Evolutionary conservation across 2,888 invertebrate species (phyloP), one percentile per base, ranked within the genome.

Genomic region (Harpagoxenus sublaevis): DNA sequence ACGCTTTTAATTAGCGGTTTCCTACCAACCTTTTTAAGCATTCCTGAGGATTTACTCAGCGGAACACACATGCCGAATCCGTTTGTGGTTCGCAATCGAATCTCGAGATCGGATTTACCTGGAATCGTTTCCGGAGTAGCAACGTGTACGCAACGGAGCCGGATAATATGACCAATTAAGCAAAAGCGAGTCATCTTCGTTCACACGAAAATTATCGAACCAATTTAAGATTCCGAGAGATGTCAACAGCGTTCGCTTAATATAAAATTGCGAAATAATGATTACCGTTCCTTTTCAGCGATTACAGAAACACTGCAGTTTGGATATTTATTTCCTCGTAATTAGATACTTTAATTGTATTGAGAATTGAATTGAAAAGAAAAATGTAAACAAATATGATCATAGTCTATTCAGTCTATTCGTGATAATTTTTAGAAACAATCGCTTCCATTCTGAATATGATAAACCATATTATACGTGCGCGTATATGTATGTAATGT

Each of bases 161-260:
- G 60, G 51, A 48, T 51, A 42, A 66, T 35, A 55, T 55, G 51
- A 62, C 57, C 23, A 68, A 68, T 57, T 45, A 55, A 12, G 9
- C 35, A 68, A 79, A 10, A 70, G 70, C 55, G 66, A 68, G 70
- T 83, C 84, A 88, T 85, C 68, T 85, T 75, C 79, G 62, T 85
- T 85, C 62, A 71, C 62, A 79, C 82, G 79, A 75, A 83, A 68
- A 66, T 79, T 62, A 35, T 79, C 9, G 31, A 10, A 10, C 3
- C 15, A 35, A 57, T 42, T 70, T 68, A 68, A 66, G 53, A 45
- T 78, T 28, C 8, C 55, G 9, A 55, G 45, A 74, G 28, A 62
- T 12, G 74, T 74, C 74, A 68, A 66, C 18, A 48, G 12, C 15
- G 39, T n/a, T 42, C 12, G 10, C 12, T 42, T 0, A 39, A 51